Evolutionary conservation across 2,888 invertebrate genomes (phyloP), one percentile per base, ranked within the genome.

Genomic region (Coenonympha arcania): DNA sequence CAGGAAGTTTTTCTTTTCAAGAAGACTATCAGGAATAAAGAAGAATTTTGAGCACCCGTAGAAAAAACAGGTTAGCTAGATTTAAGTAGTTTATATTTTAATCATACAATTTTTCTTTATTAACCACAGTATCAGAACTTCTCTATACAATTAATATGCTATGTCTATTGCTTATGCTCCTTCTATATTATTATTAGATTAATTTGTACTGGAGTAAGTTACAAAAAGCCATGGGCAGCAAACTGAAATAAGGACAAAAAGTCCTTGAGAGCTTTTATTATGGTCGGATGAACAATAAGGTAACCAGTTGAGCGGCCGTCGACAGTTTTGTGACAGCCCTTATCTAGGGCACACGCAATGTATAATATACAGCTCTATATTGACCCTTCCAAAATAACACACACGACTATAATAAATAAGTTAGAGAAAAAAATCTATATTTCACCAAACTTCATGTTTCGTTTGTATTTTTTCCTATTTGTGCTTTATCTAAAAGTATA

Each of bases 321-420:
- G 78, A 77, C 81, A 74, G 76, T 71, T 73, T 79, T 74, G 76
- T 81, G 80, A 82, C 80, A 77, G 24, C 75, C 74, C 77, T 82
- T 84, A 84, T 84, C 83, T 79, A 59, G 60, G 58, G 61, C 71
- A 67, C 84, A 84, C 83, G 84, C 84, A 75, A 84, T 76, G 69
- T 65, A 63, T 64, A n/a, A n/a, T n/a, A 60, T 60, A 60, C 58
- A 50, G 52, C 56, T 53, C 53, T 60, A 55, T 49, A 54, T 49
- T 50, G 20, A 39, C 37, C 37, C 37, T 42, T 20, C 6, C 20
- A 43, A 20, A 20, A 19, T 18, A 18, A 30, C 30, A 31, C 6
- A 31, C 30, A 31, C 19, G 13, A 8, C 19, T 11, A 20, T 20
- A 24, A 15, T 13, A 8, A 20, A 34, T 18, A 18, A 24, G 15